A percentile compares a stretch with the other conserved stretches of the same genome.
phyloP scores from a whole-genome alignment of 2,888 invertebrate genomes.

The Leptogaster cylindrica region DNA sequence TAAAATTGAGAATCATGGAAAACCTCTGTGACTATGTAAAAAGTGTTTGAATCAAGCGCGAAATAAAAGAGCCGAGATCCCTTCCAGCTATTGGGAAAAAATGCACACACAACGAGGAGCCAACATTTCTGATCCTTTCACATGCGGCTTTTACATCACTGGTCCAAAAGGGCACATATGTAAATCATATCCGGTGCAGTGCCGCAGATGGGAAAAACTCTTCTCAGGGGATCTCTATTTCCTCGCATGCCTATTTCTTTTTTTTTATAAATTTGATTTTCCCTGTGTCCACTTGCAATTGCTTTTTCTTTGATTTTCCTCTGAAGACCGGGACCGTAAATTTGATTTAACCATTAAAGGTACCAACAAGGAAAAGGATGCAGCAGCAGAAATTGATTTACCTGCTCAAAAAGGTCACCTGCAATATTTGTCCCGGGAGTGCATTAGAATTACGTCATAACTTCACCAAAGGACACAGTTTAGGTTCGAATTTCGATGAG shows the following conservation, averaged over 20 bases:
- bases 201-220: neutral
- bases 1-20: no score
- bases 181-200: no score
- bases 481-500: conserved; percentile 3
- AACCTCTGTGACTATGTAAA: no score
- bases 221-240: conserved; percentile 6
- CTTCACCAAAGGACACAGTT: neutral
- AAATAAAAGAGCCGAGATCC: no score
- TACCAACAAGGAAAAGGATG: neutral
- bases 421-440: conserved; percentile 38
- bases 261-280: neutral
- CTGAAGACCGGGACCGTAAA: conserved; percentile 8
- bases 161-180: no score
- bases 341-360: conserved; percentile 29
- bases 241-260: conserved; percentile 6
- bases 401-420: conserved; percentile 35
- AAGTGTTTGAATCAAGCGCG: no score
- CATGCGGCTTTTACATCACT: no score
- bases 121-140: no score
- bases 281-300: neutral
- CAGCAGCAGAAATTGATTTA: conserved; percentile 1
- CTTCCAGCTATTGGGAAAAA: no score
- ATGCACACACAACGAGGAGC: no score
- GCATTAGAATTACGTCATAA: conserved; percentile 12
- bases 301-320: no score